phyloP scores from a whole-genome alignment of 2,888 invertebrate species.

The Plebejus melissa region DNA sequence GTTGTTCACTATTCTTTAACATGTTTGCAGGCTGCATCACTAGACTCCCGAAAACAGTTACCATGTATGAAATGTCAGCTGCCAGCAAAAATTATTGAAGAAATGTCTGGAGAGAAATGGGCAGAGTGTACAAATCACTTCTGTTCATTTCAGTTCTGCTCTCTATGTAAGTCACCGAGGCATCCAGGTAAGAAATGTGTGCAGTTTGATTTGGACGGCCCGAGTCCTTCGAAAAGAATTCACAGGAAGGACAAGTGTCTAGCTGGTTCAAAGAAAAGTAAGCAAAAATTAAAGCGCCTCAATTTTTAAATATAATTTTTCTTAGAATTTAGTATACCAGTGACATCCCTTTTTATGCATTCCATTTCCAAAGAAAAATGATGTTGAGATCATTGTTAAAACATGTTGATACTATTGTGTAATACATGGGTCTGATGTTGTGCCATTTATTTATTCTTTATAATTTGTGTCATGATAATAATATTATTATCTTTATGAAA shows the following conservation, averaged over 20 bases:
- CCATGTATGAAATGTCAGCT: slow-evolving; percentile 63
- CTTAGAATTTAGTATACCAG: slow-evolving; percentile 43
- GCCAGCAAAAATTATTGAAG: slow-evolving; percentile 69
- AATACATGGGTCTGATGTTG: slow-evolving; percentile 44
- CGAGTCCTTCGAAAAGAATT: slow-evolving; percentile 68
- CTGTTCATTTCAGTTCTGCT: slow-evolving; percentile 76
- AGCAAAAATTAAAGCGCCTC: slow-evolving; percentile 64
- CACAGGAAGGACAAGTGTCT: slow-evolving; percentile 52
- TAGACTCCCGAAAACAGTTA: slow-evolving; percentile 58
- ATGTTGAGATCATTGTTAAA: slow-evolving; percentile 41
- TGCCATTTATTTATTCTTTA: slow-evolving; percentile 42
- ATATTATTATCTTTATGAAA: slow-evolving; percentile 1
- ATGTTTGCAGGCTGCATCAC: slow-evolving; percentile 60
- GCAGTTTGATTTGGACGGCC: slow-evolving; percentile 65
- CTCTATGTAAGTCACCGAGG: slow-evolving; percentile 63
- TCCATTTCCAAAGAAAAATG: slow-evolving; percentile 53
- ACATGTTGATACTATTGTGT: slow-evolving; percentile 40
- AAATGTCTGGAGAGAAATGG: slow-evolving; percentile 71
- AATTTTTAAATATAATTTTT: slow-evolving; percentile 28
- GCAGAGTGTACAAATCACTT: slow-evolving; percentile 70
- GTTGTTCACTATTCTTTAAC: slow-evolving; percentile 21
- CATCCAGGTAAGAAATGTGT: slow-evolving; percentile 65
- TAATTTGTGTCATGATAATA: slow-evolving; percentile 9
- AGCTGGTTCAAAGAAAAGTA: slow-evolving; percentile 66
- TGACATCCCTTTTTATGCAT: slow-evolving; percentile 50